phyloP scores from a whole-genome alignment of 2,888 invertebrate genomes.

The Incurvaria masculella region DNA sequence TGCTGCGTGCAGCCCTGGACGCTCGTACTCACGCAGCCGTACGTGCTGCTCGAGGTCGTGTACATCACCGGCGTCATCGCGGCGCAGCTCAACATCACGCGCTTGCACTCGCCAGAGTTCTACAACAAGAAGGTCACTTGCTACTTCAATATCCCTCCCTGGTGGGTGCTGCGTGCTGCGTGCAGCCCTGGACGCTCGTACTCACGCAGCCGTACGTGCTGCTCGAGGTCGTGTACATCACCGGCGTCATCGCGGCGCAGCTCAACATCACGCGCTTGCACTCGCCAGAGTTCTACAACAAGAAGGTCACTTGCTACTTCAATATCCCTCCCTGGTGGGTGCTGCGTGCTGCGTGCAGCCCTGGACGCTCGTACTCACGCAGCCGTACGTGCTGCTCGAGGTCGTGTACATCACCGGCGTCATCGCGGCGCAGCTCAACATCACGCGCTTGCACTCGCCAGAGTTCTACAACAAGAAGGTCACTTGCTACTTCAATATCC shows the following conservation, averaged over 20 bases:
- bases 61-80: slow-evolving; percentile 90
- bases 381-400: slow-evolving; percentile 82
- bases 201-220: slow-evolving; percentile 88
- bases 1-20: slow-evolving; percentile 79
- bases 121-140: slow-evolving; percentile 64
- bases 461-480: slow-evolving; percentile 76
- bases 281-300: slow-evolving; percentile 77
- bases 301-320: slow-evolving; percentile 49
- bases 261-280: slow-evolving; percentile 66
- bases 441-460: slow-evolving; percentile 67
- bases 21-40: slow-evolving; percentile 86
- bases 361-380: slow-evolving; percentile 85
- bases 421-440: slow-evolving; percentile 68
- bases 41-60: slow-evolving; percentile 87
- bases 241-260: slow-evolving; percentile 81
- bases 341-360: slow-evolving; percentile 77
- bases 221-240: slow-evolving; percentile 89
- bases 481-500: no score
- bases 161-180: slow-evolving; percentile 71
- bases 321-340: no score
- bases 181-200: slow-evolving; percentile 77
- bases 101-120: slow-evolving; percentile 73
- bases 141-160: no score
- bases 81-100: slow-evolving; percentile 63
- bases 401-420: slow-evolving; percentile 92